Evolutionary conservation across 2,888 invertebrate genomes (phyloP).

Genomic region (Trachelus troglodyta): DNA sequence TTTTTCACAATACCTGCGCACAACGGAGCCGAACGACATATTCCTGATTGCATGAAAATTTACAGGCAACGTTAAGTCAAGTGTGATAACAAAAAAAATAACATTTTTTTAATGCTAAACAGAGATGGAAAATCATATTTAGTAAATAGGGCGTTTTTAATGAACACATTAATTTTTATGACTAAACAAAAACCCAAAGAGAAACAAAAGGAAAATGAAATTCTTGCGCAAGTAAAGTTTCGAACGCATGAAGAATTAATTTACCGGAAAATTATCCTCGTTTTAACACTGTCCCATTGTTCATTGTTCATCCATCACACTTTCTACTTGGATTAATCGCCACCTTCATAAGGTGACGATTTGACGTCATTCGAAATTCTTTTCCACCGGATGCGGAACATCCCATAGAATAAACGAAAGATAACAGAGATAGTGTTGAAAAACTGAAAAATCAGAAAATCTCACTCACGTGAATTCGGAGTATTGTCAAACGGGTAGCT

Average conservation of each 20-base stretch:
- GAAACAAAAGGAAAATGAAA: neutral
- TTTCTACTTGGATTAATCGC: conserved; percentile 20
- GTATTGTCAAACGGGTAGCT: conserved; percentile 98
- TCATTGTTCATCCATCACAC: conserved; percentile 16
- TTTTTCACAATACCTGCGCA: conserved; percentile 65
- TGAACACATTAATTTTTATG: neutral
- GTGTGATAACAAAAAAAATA: conserved; percentile 28
- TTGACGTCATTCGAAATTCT: neutral
- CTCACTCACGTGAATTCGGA: conserved; percentile 87
- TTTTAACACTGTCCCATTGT: conserved; percentile 11
- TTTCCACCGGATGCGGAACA: neutral
- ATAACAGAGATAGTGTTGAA: neutral
- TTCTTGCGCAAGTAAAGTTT: neutral
- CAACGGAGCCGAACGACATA: conserved; percentile 67
- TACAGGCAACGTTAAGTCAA: conserved; percentile 22
- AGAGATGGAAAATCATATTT: neutral
- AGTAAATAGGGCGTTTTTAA: neutral
- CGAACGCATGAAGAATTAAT: neutral
- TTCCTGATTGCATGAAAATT: conserved; percentile 65
- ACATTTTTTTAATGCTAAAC: neutral
- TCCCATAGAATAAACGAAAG: neutral
- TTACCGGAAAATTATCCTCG: conserved; percentile 23
- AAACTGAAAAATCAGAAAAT: neutral
- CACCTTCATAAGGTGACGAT: conserved; percentile 4
- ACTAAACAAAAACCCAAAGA: neutral